phyloP scores from a whole-genome alignment of 2,113 vertebrate species.

The Ascaphus truei region DNA sequence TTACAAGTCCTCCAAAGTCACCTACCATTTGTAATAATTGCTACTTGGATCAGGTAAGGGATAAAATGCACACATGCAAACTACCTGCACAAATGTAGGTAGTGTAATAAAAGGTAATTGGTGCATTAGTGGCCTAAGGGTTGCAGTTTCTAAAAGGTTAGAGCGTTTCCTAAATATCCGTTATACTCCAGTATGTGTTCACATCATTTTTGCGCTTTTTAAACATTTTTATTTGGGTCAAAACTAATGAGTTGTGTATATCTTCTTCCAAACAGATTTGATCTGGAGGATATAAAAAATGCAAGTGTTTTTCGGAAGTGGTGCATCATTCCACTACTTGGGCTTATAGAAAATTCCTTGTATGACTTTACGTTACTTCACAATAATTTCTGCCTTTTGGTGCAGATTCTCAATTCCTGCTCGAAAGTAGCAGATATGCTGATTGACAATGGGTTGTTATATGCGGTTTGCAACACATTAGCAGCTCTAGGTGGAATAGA shows the following conservation, averaged over 20 bases:
- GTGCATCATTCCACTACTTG: slow-evolving; percentile 87
- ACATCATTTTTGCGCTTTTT: no score
- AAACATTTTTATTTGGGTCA: background rate
- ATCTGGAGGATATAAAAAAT: slow-evolving; percentile 86
- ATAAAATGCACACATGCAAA: no score
- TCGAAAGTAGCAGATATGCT: slow-evolving; percentile 93
- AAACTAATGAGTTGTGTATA: no score
- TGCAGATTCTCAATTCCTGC: slow-evolving; percentile 90
- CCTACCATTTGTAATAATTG: no score
- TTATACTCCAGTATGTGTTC: no score
- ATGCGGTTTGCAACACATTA: slow-evolving; percentile 89
- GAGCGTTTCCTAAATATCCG: background rate
- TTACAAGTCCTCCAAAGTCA: no score
- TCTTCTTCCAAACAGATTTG: slow-evolving; percentile 66
- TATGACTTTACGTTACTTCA: slow-evolving; percentile 88
- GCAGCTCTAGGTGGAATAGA: slow-evolving; percentile 90
- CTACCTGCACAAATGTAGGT: no score
- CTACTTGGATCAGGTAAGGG: no score
- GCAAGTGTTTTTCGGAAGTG: slow-evolving; percentile 87
- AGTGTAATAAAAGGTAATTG: no score
- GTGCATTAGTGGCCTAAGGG: no score
- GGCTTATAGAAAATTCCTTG: slow-evolving; percentile 90
- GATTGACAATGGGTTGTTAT: slow-evolving; percentile 92
- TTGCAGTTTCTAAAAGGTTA: no score
- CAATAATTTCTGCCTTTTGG: slow-evolving; percentile 82